Conservation (phyloP, 2,113 vertebrate species). For the Oryzias melastigma region DNA sequence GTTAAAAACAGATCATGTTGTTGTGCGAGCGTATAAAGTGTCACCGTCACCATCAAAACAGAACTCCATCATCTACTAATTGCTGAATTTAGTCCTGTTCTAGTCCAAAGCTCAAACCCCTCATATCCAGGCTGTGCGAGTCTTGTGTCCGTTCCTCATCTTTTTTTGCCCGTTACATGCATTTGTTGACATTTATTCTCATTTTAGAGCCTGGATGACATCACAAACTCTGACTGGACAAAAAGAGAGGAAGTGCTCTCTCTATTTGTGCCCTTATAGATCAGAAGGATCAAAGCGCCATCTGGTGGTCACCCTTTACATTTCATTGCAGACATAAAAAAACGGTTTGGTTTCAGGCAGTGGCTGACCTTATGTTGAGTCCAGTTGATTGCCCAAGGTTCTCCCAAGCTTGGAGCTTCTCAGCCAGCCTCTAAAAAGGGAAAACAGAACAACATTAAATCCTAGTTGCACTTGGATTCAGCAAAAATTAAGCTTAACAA, state of each 20-base stretch:
- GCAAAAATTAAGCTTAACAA: background rate
- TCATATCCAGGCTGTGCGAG: no score
- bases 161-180: no score
- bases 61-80: no score
- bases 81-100: no score
- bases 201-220: background rate
- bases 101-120: no score
- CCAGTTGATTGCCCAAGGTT: conserved; percentile 85
- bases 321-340: background rate
- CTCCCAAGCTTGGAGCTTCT: conserved; percentile 88
- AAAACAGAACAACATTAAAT: background rate
- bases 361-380: conserved; percentile 85
- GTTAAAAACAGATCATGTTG: no score
- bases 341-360: background rate
- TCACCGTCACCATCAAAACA: no score
- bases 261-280: conserved; percentile 30
- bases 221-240: background rate
- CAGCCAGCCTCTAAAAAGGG: conserved; percentile 78
- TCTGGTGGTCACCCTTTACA: conserved; percentile 27
- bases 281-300: conserved; percentile 46
- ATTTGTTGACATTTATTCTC: no score
- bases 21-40: no score
- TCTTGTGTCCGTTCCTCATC: no score
- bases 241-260: conserved; percentile 15
- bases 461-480: background rate